phyloP scores from a whole-genome alignment of 2,113 vertebrate species.

The Leptodactylus fuscus region DNA sequence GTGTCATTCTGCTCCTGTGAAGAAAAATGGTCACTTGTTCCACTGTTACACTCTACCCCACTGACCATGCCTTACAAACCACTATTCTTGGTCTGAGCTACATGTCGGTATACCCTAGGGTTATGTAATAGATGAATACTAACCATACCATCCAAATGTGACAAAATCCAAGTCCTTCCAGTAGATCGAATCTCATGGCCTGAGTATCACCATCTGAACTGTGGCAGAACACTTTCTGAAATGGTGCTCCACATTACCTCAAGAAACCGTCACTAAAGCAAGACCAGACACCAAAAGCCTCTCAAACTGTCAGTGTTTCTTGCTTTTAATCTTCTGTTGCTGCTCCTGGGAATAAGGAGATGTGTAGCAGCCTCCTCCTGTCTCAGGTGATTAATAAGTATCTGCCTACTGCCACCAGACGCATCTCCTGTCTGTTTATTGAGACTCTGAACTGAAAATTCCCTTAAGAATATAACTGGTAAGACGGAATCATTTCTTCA shows the following conservation, averaged over 20 bases:
- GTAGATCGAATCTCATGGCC: too few relatives aligned
- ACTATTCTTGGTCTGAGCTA: too few relatives aligned
- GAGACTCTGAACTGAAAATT: background rate
- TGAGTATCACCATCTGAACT: background rate
- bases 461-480: background rate
- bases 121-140: too few relatives aligned
- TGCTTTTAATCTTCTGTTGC: conserved; percentile 6
- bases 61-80: too few relatives aligned
- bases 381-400: conserved; percentile 44
- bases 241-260: conserved; percentile 9
- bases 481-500: background rate
- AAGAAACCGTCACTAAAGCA: conserved; percentile 14
- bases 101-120: background rate
- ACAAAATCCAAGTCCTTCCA: too few relatives aligned
- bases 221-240: conserved; percentile 6
- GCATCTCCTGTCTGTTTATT: conserved; percentile 23
- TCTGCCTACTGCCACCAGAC: conserved; percentile 30
- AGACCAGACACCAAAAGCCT: conserved; percentile 11
- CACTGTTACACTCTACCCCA: too few relatives aligned
- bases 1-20: too few relatives aligned
- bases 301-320: conserved; percentile 29
- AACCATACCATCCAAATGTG: too few relatives aligned
- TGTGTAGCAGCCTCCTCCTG: conserved; percentile 34
- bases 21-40: too few relatives aligned
- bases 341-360: conserved; percentile 30